Percentiles rank a stretch among this genome's conserved stretches.
These are phyloP conservation scores for Distichodus sexfasciatus DNA, from an alignment of 2,797 vertebrate species.

Conservation along the genomic window DNA sequence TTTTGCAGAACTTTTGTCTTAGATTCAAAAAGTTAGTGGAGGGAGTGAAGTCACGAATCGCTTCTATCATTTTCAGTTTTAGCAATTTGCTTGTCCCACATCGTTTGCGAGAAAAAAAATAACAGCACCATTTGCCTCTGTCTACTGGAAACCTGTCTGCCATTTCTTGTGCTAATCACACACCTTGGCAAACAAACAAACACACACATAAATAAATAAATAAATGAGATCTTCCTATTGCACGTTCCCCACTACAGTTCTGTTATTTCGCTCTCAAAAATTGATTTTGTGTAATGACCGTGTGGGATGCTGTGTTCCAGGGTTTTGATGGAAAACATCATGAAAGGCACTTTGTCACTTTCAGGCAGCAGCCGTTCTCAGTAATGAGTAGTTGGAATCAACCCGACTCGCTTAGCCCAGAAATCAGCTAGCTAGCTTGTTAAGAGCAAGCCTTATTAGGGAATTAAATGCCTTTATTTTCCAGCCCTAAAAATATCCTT, in stretches of 20 bases:
- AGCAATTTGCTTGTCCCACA: too few species aligned
- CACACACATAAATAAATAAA: too few species aligned
- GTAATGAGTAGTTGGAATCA: not conserved
- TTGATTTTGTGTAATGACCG: slow-evolving; percentile 23
- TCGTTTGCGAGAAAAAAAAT: too few species aligned
- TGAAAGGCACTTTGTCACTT: not conserved
- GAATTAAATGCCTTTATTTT: too few species aligned
- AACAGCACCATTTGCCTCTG: too few species aligned
- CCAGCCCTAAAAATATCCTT: too few species aligned
- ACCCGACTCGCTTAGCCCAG: not conserved
- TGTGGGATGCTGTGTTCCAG: slow-evolving; percentile 8
- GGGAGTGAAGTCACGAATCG: too few species aligned
- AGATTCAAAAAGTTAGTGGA: too few species aligned
- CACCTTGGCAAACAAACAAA: not conserved
- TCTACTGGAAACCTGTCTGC: too few species aligned
- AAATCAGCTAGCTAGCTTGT: not conserved
- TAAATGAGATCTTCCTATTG: not conserved
- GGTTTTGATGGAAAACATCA: slow-evolving; percentile 4
- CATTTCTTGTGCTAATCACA: not conserved
- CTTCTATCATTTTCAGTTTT: too few species aligned
- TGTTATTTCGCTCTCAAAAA: slow-evolving; percentile 15
- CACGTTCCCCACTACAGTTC: too few species aligned
- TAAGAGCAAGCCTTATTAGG: not conserved
- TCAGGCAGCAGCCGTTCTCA: not conserved
- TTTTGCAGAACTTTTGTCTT: too few species aligned